A percentile compares a stretch with the other conserved stretches of the same genome.
Conservation (phyloP, 2,888 invertebrate genomes). For the Patella caerulea region DNA sequence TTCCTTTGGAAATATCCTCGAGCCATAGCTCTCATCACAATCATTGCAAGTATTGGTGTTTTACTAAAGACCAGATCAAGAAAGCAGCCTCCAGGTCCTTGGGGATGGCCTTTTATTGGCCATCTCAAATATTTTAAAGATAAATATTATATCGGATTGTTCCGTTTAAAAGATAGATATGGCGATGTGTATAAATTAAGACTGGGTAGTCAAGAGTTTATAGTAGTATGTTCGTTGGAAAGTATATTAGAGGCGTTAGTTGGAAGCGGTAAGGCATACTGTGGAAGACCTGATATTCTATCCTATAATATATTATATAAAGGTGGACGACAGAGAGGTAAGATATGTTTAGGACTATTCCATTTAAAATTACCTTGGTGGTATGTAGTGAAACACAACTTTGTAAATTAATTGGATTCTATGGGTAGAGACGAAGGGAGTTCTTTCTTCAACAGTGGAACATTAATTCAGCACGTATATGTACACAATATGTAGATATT, state of each 20-base stretch:
- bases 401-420: too few species aligned
- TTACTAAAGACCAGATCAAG: conserved; percentile 33
- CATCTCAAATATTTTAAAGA: conserved; percentile 40
- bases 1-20: background rate
- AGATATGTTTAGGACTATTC: background rate
- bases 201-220: conserved; percentile 44
- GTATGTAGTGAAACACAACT: too few species aligned
- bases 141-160: conserved; percentile 47
- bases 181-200: conserved; percentile 55
- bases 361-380: too few species aligned
- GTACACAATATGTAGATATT: too few species aligned
- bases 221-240: conserved; percentile 52
- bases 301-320: conserved; percentile 42
- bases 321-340: conserved; percentile 48
- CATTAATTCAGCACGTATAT: too few species aligned
- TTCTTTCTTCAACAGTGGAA: too few species aligned
- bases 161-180: conserved; percentile 49
- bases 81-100: conserved; percentile 50
- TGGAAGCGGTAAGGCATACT: conserved; percentile 37
- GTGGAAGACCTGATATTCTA: conserved; percentile 46
- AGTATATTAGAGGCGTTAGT: conserved; percentile 53
- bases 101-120: conserved; percentile 47
- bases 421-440: too few species aligned
- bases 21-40: background rate
- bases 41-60: conserved; percentile 39